Evolutionary conservation across 2,888 invertebrate species (phyloP).

Genomic region (Cabera pusaria): DNA sequence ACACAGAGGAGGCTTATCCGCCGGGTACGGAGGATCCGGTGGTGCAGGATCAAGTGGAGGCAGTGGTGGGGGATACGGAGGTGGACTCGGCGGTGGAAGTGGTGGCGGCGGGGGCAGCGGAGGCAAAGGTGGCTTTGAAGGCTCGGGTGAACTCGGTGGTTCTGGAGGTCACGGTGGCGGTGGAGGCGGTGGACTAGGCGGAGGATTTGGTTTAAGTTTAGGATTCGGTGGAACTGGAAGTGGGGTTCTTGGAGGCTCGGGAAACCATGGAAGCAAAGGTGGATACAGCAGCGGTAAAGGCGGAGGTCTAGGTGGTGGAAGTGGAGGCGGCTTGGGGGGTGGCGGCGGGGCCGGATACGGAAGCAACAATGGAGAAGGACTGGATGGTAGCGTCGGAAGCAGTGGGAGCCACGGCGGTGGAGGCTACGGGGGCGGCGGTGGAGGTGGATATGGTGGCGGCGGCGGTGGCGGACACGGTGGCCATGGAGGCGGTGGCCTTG

Average conservation of each 20-base stretch:
- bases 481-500: slow-evolving; percentile 5
- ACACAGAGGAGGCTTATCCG: too few species aligned
- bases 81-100: slow-evolving; percentile 31
- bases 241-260: slow-evolving; percentile 23
- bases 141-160: slow-evolving; percentile 24
- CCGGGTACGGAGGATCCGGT: too few species aligned
- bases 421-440: slow-evolving; percentile 19
- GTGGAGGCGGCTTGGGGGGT: slow-evolving; percentile 31
- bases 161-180: slow-evolving; percentile 36
- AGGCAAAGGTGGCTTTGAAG: slow-evolving; percentile 15
- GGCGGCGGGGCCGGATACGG: slow-evolving; percentile 32
- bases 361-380: slow-evolving; percentile 19
- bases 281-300: slow-evolving; percentile 41
- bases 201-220: slow-evolving; percentile 35
- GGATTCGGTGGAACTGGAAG: slow-evolving; percentile 24
- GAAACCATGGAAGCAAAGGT: slow-evolving; percentile 41
- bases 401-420: slow-evolving; percentile 21
- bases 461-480: slow-evolving; percentile 14
- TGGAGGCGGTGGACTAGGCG: slow-evolving; percentile 23
- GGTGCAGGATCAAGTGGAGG: too few species aligned
- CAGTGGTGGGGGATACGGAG: slow-evolving; percentile 47
- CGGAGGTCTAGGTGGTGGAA: slow-evolving; percentile 30
- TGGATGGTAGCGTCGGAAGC: slow-evolving; percentile 27
- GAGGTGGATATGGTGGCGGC: slow-evolving; percentile 21
- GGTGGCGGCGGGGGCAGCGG: slow-evolving; percentile 27